Evolutionary conservation across 2,888 invertebrate species (phyloP).

Genomic region (Melinaea marsaeus): DNA sequence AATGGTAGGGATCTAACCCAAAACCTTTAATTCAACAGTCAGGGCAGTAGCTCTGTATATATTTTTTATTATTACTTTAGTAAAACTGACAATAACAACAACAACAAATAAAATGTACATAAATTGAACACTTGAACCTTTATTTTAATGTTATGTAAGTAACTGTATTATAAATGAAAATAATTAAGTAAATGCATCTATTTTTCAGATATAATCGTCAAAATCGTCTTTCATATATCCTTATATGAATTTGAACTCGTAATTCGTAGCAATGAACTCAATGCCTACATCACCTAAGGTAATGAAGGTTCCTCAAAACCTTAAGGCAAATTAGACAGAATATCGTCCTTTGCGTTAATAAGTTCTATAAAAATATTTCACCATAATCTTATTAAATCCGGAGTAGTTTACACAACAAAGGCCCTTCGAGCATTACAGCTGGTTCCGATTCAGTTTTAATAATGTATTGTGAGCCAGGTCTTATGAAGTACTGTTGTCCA

Average conservation of each 20-base stretch:
- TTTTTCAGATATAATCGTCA: too few relatives aligned
- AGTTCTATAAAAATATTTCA: constrained; percentile 33
- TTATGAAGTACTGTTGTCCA: background rate
- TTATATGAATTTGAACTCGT: background rate
- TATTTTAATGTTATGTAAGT: too few relatives aligned
- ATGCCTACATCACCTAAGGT: background rate
- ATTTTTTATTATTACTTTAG: too few relatives aligned
- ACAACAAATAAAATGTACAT: too few relatives aligned
- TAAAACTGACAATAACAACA: too few relatives aligned
- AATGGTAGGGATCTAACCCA: too few relatives aligned
- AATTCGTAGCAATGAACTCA: background rate
- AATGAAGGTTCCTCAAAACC: background rate
- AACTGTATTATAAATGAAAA: too few relatives aligned
- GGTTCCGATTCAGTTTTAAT: constrained; percentile 22
- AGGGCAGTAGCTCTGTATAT: too few relatives aligned
- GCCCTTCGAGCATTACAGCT: constrained; percentile 33
- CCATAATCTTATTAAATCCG: constrained; percentile 34
- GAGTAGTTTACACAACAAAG: constrained; percentile 32
- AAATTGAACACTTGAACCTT: too few relatives aligned
- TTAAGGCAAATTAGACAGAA: constrained; percentile 13
- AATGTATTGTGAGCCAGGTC: constrained; percentile 21
- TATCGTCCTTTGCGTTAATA: constrained; percentile 19
- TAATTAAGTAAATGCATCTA: too few relatives aligned
- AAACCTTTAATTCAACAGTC: too few relatives aligned
- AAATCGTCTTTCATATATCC: too few relatives aligned